phyloP scores from a whole-genome alignment of 2,888 invertebrate species.

The Ochropleura plecta region DNA sequence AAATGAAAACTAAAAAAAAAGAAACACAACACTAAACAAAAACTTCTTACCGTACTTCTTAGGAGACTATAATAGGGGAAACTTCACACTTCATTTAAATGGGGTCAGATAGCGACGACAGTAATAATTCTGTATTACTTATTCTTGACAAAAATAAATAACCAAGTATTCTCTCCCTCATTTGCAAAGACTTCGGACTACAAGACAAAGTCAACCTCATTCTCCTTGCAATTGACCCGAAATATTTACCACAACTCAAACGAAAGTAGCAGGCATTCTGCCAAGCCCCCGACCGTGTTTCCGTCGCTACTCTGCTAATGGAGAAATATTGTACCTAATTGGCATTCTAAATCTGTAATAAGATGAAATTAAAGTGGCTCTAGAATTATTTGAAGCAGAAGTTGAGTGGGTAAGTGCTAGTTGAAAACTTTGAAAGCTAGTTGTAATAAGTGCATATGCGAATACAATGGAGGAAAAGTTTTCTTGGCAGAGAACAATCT shows the following conservation, averaged over 20 bases:
- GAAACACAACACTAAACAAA: slow-evolving; percentile 30
- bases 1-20: slow-evolving; percentile 23
- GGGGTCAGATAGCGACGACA: slow-evolving; percentile 28
- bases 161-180: slow-evolving; percentile 22
- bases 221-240: slow-evolving; percentile 22
- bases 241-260: slow-evolving; percentile 30
- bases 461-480: slow-evolving; percentile 32
- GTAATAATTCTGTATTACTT: neutral
- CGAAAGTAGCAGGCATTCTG: slow-evolving; percentile 55
- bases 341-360: slow-evolving; percentile 61
- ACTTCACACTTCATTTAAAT: slow-evolving; percentile 46
- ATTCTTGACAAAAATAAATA: slow-evolving; percentile 27
- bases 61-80: slow-evolving; percentile 9
- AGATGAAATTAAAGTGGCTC: slow-evolving; percentile 55
- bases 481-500: slow-evolving; percentile 31
- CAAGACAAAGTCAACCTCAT: neutral
- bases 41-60: slow-evolving; percentile 47
- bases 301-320: slow-evolving; percentile 57
- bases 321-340: slow-evolving; percentile 66
- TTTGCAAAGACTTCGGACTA: slow-evolving; percentile 21
- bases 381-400: slow-evolving; percentile 49
- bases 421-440: slow-evolving; percentile 18
- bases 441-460: slow-evolving; percentile 37
- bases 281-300: slow-evolving; percentile 55
- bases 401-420: slow-evolving; percentile 20